Conservation (phyloP, 2,113 vertebrate genomes). For the Tauraco erythrolophus region DNA sequence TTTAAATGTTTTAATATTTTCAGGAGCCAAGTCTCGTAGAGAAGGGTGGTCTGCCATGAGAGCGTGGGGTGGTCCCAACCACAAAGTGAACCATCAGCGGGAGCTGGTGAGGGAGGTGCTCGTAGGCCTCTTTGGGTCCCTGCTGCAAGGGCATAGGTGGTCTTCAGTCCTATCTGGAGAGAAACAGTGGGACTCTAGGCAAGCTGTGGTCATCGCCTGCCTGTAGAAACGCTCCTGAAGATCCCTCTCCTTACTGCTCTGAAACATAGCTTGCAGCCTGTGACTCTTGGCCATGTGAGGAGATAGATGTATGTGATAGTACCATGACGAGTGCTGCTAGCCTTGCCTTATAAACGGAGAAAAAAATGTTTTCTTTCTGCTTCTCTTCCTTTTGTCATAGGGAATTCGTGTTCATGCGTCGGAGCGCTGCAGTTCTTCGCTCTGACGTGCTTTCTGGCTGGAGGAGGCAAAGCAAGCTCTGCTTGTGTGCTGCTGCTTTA, state of each 20-base stretch:
- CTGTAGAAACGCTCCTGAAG: not conserved
- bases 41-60: not conserved
- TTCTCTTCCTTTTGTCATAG: accelerated
- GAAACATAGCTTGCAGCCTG: not conserved
- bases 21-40: not conserved
- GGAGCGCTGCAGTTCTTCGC: not conserved
- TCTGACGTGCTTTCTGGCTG: not conserved
- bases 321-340: not conserved
- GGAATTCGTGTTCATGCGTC: not conserved
- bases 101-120: not conserved
- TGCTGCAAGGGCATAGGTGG: not conserved
- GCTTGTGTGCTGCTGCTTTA: not conserved
- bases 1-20: not conserved
- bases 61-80: accelerated
- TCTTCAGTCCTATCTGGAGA: not conserved
- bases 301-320: not conserved
- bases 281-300: not conserved
- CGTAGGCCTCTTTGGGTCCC: not conserved
- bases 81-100: accelerated
- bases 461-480: not conserved
- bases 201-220: not conserved
- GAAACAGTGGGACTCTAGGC: not conserved
- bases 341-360: not conserved
- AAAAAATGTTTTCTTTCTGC: not conserved
- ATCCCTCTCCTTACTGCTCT: not conserved